A percentile compares a stretch with the other conserved stretches of the same genome.
phyloP scores from a whole-genome alignment of 2,113 vertebrate species.

The Stigmatopora nigra region DNA sequence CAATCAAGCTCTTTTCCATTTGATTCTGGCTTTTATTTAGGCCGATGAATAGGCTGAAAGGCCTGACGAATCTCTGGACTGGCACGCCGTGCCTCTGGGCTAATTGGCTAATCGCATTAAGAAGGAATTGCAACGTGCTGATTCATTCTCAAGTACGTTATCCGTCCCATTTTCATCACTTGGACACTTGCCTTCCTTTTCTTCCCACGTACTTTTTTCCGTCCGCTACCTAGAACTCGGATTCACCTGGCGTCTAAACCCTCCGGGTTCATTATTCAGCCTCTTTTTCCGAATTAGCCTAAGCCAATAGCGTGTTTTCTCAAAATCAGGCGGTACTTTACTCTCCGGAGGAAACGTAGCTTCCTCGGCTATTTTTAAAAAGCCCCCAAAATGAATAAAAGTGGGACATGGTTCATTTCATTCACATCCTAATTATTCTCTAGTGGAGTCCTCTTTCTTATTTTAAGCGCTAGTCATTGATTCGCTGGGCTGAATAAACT shows the following conservation, averaged over 20 bases:
- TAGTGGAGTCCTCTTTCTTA: background rate
- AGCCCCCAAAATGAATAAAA: background rate
- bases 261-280: slow-evolving; percentile 18
- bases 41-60: slow-evolving; percentile 33
- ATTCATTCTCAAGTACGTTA: slow-evolving; percentile 50
- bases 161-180: slow-evolving; percentile 29
- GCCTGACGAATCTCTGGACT: slow-evolving; percentile 51
- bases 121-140: slow-evolving; percentile 38
- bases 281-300: slow-evolving; percentile 14
- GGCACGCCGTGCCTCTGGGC: slow-evolving; percentile 13
- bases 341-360: background rate
- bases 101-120: slow-evolving; percentile 54
- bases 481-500: background rate
- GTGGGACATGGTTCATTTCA: slow-evolving; percentile 1
- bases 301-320: slow-evolving; percentile 4
- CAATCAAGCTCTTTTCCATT: slow-evolving; percentile 62
- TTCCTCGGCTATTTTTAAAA: slow-evolving; percentile 5
- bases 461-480: background rate
- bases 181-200: slow-evolving; percentile 7
- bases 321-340: slow-evolving; percentile 5
- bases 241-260: slow-evolving; percentile 17
- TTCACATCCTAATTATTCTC: background rate
- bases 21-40: slow-evolving; percentile 31
- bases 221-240: slow-evolving; percentile 3
- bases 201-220: background rate